Evolutionary conservation across 2,113 vertebrate genomes (phyloP).

Genomic region (Petromus typicus): DNA sequence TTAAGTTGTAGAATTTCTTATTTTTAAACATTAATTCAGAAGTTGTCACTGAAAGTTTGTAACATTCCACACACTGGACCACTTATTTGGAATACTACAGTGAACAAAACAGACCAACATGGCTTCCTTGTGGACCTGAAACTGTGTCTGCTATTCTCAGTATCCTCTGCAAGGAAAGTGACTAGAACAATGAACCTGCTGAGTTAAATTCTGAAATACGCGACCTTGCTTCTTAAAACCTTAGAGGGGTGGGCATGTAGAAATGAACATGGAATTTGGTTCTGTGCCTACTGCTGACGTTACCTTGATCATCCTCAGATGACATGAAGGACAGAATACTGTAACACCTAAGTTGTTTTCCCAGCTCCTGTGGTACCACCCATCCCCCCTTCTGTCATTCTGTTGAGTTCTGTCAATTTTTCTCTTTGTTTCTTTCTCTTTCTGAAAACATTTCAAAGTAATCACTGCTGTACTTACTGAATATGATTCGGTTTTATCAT

Average conservation of each 20-base stretch:
- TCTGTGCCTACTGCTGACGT: neutral
- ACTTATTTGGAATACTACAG: neutral
- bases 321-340: neutral
- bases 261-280: neutral
- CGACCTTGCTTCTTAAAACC: neutral
- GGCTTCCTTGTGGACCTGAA: neutral
- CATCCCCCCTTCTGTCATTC: neutral
- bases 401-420: neutral
- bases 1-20: neutral
- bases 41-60: neutral
- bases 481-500: neutral
- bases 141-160: neutral
- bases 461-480: constrained; percentile 12
- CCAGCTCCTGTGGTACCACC: neutral
- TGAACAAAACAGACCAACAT: neutral
- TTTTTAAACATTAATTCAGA: neutral
- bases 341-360: neutral
- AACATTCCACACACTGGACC: neutral
- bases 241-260: neutral
- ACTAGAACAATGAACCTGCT: neutral
- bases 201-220: neutral
- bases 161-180: neutral
- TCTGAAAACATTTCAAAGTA: constrained; percentile 25
- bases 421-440: neutral
- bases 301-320: neutral